A percentile compares a stretch with the other conserved stretches of the same genome.
These are phyloP conservation scores for Terebella lapidaria DNA, from an alignment of 2,888 invertebrate genomes.

Conservation along the genomic window DNA sequence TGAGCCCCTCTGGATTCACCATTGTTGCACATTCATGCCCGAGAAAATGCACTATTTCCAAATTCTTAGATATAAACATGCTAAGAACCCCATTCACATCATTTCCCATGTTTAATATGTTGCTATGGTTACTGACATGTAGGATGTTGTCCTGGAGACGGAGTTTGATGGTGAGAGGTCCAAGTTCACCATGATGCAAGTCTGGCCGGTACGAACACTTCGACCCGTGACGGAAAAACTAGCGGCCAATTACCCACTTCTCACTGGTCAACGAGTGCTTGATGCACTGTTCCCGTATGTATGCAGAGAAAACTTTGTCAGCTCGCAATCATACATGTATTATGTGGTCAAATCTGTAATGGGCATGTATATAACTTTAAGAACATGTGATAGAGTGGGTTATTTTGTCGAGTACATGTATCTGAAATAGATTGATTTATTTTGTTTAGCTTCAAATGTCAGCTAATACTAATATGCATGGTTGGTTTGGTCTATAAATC, in stretches of 20 bases:
- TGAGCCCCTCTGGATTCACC: too few species aligned
- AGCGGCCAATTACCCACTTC: slow-evolving; percentile 94
- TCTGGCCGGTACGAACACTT: slow-evolving; percentile 98
- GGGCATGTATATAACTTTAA: background rate
- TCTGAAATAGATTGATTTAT: too few species aligned
- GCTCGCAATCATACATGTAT: background rate
- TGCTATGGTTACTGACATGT: slow-evolving; percentile 16
- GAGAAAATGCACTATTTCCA: too few species aligned
- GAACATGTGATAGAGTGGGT: background rate
- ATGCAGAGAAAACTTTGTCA: background rate
- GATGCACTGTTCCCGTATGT: slow-evolving; percentile 91
- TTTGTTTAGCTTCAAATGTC: too few species aligned
- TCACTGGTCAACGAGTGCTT: slow-evolving; percentile 96
- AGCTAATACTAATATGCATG: too few species aligned
- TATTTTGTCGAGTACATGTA: background rate
- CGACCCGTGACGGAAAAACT: slow-evolving; percentile 95
- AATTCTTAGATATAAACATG: too few species aligned
- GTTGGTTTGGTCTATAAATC: too few species aligned
- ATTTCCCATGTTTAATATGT: too few species aligned
- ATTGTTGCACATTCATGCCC: too few species aligned
- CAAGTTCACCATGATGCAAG: slow-evolving; percentile 93
- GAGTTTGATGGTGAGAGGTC: slow-evolving; percentile 95
- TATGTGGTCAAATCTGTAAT: background rate
- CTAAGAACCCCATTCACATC: too few species aligned
- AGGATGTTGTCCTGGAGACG: slow-evolving; percentile 94